These are phyloP conservation scores for Coregonus sp. DNA, from an alignment of 2,797 vertebrate genomes.

Conservation along the genomic window DNA sequence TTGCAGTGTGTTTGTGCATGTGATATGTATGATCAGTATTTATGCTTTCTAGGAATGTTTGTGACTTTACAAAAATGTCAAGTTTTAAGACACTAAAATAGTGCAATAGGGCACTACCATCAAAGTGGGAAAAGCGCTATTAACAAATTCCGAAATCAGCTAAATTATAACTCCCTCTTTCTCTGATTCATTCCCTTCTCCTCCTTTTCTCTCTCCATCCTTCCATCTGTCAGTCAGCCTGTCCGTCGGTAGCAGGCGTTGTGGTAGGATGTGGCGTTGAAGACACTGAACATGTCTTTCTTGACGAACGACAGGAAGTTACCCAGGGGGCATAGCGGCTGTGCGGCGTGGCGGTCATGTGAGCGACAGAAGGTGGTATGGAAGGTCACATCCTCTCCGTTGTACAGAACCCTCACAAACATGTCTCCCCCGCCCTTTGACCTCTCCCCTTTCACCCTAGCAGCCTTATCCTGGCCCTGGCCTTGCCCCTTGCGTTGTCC, in stretches of 20 bases:
- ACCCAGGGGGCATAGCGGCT: constrained; percentile 89
- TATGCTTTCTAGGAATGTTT: constrained; percentile 25
- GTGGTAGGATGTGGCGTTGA: constrained; percentile 87
- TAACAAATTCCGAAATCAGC: constrained; percentile 25
- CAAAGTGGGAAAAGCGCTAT: constrained; percentile 31
- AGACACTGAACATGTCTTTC: constrained; percentile 86
- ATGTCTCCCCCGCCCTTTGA: constrained; percentile 70
- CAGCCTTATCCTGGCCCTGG: constrained; percentile 20
- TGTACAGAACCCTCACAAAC: constrained; percentile 90
- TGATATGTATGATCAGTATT: constrained; percentile 16
- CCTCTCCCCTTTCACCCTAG: constrained; percentile 36
- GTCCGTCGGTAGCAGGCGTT: constrained; percentile 82
- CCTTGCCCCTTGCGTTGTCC: constrained; percentile 18
- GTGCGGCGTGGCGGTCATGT: constrained; percentile 71
- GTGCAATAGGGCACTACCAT: constrained; percentile 41
- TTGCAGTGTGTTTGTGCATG: neutral
- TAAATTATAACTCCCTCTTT: neutral
- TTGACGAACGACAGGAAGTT: constrained; percentile 88
- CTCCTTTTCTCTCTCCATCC: neutral
- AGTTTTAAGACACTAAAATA: constrained; percentile 38
- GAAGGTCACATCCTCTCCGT: constrained; percentile 94
- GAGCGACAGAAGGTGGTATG: constrained; percentile 89
- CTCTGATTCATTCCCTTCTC: neutral
- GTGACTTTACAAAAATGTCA: constrained; percentile 9
- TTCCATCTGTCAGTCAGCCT: constrained; percentile 41